A percentile compares a stretch with the other conserved stretches of the same genome.
These are phyloP conservation scores for Phthorimaea operculella DNA, from an alignment of 1,140 invertebrate species.

Conservation along the genomic window DNA sequence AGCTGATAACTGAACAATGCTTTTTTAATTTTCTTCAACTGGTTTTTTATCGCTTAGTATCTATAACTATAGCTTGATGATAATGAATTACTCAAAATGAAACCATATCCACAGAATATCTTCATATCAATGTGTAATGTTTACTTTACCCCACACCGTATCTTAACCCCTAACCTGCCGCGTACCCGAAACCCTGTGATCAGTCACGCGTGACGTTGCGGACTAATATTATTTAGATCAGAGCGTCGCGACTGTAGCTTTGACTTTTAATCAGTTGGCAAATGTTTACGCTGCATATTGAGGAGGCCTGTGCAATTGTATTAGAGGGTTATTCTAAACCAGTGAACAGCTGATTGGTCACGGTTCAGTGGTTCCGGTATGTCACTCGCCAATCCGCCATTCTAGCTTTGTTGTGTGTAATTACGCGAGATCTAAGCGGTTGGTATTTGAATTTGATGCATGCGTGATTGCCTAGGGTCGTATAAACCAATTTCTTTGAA, in stretches of 20 bases:
- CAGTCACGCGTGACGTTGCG: conserved; percentile 13
- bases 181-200: conserved; percentile 11
- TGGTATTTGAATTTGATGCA: background rate
- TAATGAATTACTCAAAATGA: no score
- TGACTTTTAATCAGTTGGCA: conserved; percentile 22
- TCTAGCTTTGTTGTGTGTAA: background rate
- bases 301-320: conserved; percentile 21
- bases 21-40: no score
- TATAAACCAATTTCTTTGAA: no score
- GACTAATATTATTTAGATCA: conserved; percentile 23
- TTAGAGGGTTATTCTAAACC: conserved; percentile 6
- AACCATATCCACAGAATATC: no score
- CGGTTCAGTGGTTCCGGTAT: background rate
- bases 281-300: conserved; percentile 23
- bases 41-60: no score
- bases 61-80: no score
- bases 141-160: background rate
- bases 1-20: no score
- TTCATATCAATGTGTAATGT: no score
- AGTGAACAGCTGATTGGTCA: background rate
- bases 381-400: background rate
- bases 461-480: no score
- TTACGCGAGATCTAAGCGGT: background rate
- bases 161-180: background rate
- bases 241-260: background rate